Conservation (phyloP, 2,113 vertebrate species). For the Proteles cristata region DNA sequence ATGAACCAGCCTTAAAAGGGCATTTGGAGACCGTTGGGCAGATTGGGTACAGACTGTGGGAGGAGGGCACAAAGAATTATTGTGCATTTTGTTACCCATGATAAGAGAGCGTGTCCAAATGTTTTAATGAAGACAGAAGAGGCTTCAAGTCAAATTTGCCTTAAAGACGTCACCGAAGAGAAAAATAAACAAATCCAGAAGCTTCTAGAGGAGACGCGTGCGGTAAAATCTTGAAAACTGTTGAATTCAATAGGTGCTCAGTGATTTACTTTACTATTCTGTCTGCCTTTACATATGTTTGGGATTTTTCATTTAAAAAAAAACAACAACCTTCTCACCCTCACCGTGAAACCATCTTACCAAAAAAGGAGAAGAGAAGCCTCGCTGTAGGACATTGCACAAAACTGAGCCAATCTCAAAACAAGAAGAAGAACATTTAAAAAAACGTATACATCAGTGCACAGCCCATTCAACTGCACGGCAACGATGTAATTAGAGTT, state of each 20-base stretch:
- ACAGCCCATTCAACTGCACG: slow-evolving; percentile 69
- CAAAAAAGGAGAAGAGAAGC: fast-evolving
- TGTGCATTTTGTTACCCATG: background rate
- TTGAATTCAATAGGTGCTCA: background rate
- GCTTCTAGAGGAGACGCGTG: background rate
- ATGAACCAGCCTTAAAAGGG: background rate
- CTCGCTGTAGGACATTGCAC: background rate
- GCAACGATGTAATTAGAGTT: slow-evolving; percentile 80
- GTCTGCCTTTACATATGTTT: background rate
- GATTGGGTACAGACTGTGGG: background rate
- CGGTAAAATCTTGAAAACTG: background rate
- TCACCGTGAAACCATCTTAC: background rate
- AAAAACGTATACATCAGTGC: slow-evolving; percentile 60
- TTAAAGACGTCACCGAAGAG: background rate
- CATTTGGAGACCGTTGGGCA: background rate
- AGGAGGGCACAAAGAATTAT: fast-evolving
- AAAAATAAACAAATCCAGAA: background rate
- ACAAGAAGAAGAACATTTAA: slow-evolving; percentile 43
- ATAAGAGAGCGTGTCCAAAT: background rate
- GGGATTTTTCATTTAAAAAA: background rate
- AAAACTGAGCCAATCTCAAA: slow-evolving; percentile 12
- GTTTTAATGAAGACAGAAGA: background rate
- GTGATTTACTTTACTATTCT: background rate
- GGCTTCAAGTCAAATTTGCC: background rate
- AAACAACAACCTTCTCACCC: background rate